Evolutionary conservation across 1,140 invertebrate species (phyloP).

Genomic region (Aphaenogaster ashmeadi): DNA sequence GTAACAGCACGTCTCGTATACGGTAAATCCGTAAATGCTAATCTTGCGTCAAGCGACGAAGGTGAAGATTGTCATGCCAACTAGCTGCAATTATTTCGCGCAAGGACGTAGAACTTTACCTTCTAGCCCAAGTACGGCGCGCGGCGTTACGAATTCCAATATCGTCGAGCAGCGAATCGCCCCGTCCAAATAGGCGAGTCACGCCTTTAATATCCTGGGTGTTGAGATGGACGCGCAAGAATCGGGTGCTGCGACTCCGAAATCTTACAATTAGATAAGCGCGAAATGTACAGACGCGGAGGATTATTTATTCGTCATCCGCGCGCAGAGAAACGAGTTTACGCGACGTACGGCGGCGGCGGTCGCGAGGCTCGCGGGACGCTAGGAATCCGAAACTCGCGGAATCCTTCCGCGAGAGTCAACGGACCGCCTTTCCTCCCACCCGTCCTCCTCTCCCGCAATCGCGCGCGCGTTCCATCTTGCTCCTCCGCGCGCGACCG

Average conservation of each 20-base stretch:
- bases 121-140: neutral
- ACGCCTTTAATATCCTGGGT: slow-evolving; percentile 11
- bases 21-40: neutral
- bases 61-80: neutral
- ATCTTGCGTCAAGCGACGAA: neutral
- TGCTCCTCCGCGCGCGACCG: slow-evolving; percentile 43
- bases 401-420: slow-evolving; percentile 67
- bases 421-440: slow-evolving; percentile 61
- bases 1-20: neutral
- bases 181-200: neutral
- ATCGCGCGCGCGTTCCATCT: slow-evolving; percentile 41
- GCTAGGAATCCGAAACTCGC: slow-evolving; percentile 75
- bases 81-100: neutral
- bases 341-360: slow-evolving; percentile 48
- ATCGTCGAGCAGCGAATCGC: neutral
- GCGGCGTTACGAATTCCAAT: neutral
- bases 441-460: neutral
- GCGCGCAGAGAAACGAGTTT: slow-evolving; percentile 65
- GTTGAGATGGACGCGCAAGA: neutral
- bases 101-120: neutral
- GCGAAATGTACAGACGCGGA: neutral
- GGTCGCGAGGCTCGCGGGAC: slow-evolving; percentile 17
- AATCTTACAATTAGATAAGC: neutral
- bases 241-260: neutral
- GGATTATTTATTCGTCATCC: neutral